Percentiles rank a stretch among this genome's conserved stretches.
Conservation (phyloP, 2,888 invertebrate species). For the Physocephala rufipes region DNA sequence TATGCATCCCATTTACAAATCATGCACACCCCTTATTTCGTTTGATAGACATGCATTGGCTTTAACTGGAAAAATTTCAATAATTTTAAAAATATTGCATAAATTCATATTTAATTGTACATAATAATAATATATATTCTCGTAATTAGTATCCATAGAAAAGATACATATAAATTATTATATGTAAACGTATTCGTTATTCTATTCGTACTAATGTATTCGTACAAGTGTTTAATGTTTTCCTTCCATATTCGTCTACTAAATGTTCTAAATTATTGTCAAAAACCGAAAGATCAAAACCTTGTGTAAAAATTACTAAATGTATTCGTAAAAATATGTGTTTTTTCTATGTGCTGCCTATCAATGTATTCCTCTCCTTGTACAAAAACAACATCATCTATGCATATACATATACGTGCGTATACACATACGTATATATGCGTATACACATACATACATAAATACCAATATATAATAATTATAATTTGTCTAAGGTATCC, state of each 20-base stretch:
- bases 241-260: neutral
- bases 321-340: conserved; percentile 32
- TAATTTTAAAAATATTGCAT: neutral
- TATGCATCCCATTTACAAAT: no score
- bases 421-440: neutral
- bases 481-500: neutral
- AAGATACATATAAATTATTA: conserved; percentile 32
- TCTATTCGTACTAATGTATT: conserved; percentile 21
- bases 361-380: no score
- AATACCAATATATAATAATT: neutral
- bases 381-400: no score
- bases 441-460: neutral
- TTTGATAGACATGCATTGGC: conserved; percentile 4
- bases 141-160: conserved; percentile 27
- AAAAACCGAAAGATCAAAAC: conserved; percentile 8
- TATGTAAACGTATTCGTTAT: conserved; percentile 29
- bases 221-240: conserved; percentile 30
- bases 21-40: no score
- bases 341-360: conserved; percentile 35
- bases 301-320: neutral
- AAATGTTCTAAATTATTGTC: conserved; percentile 21
- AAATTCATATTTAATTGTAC: conserved; percentile 14
- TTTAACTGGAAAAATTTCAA: neutral
- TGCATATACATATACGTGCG: neutral
- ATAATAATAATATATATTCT: neutral